Base-by-base conservation (phyloP, 2,888 invertebrate species). In the Allygus modestus region DNA sequence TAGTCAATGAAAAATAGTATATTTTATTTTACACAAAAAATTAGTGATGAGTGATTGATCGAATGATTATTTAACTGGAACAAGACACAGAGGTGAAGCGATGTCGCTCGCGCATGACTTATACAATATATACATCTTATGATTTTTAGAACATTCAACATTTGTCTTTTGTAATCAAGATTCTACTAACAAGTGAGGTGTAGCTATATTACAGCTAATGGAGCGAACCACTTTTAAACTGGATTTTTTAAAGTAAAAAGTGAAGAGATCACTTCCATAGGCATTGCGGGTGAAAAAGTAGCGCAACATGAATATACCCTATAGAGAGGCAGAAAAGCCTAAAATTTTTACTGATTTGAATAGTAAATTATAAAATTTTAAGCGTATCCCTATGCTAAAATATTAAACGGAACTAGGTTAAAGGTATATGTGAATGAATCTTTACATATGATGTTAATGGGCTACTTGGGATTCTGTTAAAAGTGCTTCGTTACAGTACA, bases 41-140 rank as follows among this genome's bases (percentile, higher is more conserved):
- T 41, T 28, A 31, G 28, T 58, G n/a, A 65, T 84, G 43, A 69
- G 77, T 79, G 43, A 84, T 84, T 37, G 79, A 79, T 58, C 61
- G 26, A 75, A 75, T 61, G 69, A 71, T 84, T 81, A 58, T 81
- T 81, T 46, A 81, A 23, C 20, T 58, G 58, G 23, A 84, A 84
- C 84, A 84, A 84, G 84, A 84, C 84, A 84, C 84, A 82, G 41
- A 81, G 84, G 84, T 84, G 84, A 84, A 46, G 77, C 77, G 51
- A 46, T 77, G 26, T 41, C 43, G 15, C 7, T n/a, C 73, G 37
- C 73, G 41, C 43, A 43, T 23, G 43, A 73, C 73, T 73, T 73
- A 51, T 43, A 77, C 43, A 81, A 31, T 75, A 77, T 84, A 20
- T 84, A 84, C 82, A 84, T 12, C 58, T 83, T 79, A 69, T 12